Percentiles rank a stretch among this genome's conserved stretches.
Conservation (phyloP, 2,888 invertebrate genomes). For the Mantis religiosa region DNA sequence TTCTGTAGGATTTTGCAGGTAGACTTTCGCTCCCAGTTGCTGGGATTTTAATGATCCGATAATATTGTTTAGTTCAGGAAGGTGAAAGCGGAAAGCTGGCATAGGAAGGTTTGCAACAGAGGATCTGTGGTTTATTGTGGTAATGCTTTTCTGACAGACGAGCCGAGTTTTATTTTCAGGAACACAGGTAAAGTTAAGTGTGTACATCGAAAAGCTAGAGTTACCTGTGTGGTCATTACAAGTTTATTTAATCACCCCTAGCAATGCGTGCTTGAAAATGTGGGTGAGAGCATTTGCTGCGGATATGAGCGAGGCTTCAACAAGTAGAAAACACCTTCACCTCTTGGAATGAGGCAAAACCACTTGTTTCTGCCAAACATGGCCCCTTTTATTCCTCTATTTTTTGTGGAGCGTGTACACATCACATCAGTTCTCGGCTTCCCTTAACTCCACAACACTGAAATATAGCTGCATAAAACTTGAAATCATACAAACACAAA, state of each 20-base stretch:
- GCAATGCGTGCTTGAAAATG: not conserved
- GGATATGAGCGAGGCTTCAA: not conserved
- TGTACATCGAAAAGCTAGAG: not conserved
- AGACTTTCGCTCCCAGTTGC: not conserved
- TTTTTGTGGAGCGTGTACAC: not conserved
- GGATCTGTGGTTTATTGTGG: not conserved
- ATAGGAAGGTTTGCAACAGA: not conserved
- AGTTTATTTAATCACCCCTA: not conserved
- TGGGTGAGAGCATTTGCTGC: not conserved
- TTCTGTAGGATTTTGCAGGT: no score
- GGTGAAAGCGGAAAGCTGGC: not conserved
- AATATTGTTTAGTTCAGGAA: not conserved
- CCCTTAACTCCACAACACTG: no score
- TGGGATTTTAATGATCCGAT: not conserved
- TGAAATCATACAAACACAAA: no score
- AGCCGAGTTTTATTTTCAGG: not conserved
- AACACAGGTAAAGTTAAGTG: no score
- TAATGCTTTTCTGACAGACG: not conserved
- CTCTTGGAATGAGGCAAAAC: not conserved
- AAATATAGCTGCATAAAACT: no score
- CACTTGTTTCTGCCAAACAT: not conserved
- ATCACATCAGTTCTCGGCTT: not conserved
- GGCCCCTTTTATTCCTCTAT: not conserved
- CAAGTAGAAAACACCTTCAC: not conserved
- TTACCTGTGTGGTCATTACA: not conserved